Conservation (phyloP, 1,140 invertebrate genomes). For the Halictus rubicundus region DNA sequence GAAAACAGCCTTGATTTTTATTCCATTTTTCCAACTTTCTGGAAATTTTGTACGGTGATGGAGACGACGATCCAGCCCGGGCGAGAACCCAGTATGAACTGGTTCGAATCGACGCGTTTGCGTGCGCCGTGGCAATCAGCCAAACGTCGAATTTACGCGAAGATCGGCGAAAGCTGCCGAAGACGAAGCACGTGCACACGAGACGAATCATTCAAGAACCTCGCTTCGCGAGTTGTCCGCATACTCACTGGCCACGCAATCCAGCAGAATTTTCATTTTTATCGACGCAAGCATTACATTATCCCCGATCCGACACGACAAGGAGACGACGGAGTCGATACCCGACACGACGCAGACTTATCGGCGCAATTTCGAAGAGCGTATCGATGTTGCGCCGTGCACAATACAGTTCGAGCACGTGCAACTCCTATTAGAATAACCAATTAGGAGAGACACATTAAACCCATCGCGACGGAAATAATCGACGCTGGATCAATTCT, state of each 20-base stretch:
- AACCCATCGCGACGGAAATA: too few relatives aligned
- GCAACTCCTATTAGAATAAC: not conserved
- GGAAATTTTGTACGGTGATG: not conserved
- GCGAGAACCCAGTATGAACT: constrained; percentile 52
- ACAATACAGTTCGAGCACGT: not conserved
- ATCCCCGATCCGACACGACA: not conserved
- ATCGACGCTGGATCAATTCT: too few relatives aligned
- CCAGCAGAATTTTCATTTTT: not conserved
- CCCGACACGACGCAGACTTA: not conserved
- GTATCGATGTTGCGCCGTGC: not conserved
- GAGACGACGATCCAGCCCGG: not conserved
- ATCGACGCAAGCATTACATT: too few relatives aligned
- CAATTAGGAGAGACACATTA: not conserved
- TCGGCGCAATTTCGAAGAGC: not conserved
- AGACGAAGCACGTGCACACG: constrained; percentile 33
- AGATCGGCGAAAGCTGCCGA: constrained; percentile 42
- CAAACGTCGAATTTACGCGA: constrained; percentile 39
- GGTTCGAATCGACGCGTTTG: constrained; percentile 28
- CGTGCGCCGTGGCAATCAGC: not conserved
- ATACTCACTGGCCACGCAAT: not conserved
- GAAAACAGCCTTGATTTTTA: not conserved
- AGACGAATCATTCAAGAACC: constrained; percentile 45
- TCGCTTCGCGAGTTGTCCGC: constrained; percentile 6
- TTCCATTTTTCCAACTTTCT: not conserved
- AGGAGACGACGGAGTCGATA: not conserved